Evolutionary conservation across 2,797 vertebrate species (phyloP).

Genomic region (Scyliorhinus canicula): DNA sequence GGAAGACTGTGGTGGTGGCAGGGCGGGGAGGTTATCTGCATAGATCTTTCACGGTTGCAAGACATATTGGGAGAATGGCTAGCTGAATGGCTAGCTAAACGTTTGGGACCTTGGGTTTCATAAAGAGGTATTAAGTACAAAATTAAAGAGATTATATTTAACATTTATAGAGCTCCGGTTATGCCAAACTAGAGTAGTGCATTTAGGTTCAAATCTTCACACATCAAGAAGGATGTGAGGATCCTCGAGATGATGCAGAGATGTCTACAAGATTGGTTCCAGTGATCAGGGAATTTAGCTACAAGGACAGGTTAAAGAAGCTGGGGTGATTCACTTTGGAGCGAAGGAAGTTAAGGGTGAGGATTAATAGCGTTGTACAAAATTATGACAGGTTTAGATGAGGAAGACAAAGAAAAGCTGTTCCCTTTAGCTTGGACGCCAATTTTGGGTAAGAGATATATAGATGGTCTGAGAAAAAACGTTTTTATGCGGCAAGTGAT

Average conservation of each 20-base stretch:
- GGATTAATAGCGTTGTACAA: background rate
- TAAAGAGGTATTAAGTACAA: background rate
- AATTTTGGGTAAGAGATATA: background rate
- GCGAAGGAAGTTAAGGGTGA: background rate
- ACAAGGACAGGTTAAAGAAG: background rate
- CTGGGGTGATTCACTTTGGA: background rate
- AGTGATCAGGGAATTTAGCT: background rate
- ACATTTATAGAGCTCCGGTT: background rate
- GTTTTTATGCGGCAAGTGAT: background rate
- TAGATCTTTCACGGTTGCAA: background rate
- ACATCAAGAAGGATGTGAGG: background rate
- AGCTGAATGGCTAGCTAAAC: background rate
- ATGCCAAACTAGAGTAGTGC: background rate
- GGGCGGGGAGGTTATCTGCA: background rate
- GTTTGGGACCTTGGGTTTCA: background rate
- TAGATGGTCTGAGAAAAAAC: background rate
- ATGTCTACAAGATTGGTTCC: background rate
- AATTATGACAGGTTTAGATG: background rate
- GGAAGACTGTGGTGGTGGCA: too few relatives aligned
- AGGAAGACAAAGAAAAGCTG: background rate
- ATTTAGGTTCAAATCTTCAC: background rate
- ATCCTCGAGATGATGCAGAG: background rate
- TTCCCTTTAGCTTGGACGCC: background rate
- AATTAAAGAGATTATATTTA: background rate
- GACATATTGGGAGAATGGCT: background rate